Evolutionary conservation across 2,113 vertebrate genomes (phyloP).

Genomic region (Castor canadensis): DNA sequence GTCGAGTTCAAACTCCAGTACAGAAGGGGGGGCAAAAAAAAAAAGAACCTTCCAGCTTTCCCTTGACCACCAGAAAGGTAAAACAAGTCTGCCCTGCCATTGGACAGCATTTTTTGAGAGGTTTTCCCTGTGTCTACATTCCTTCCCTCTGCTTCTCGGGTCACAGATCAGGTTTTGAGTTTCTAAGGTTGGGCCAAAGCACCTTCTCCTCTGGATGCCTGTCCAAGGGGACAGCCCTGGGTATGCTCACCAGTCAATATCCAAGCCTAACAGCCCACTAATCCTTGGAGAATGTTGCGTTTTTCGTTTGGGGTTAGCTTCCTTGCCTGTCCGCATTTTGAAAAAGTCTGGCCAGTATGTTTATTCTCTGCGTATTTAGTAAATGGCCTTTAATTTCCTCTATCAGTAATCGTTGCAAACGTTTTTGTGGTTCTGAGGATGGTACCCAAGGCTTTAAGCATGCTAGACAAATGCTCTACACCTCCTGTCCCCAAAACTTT

Average conservation of each 20-base stretch:
- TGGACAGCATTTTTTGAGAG: background rate
- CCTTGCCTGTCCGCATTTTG: background rate
- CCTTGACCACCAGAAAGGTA: background rate
- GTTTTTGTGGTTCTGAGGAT: too few relatives aligned
- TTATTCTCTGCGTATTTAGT: background rate
- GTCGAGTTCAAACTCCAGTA: too few relatives aligned
- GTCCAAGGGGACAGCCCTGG: background rate
- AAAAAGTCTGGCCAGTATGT: background rate
- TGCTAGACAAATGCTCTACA: background rate
- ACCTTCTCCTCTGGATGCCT: background rate
- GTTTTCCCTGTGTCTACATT: background rate
- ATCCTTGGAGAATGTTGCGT: too few relatives aligned
- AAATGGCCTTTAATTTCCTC: background rate
- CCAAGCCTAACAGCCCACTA: background rate
- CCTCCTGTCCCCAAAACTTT: too few relatives aligned
- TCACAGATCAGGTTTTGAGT: background rate
- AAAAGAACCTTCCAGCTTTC: background rate
- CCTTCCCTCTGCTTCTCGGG: background rate
- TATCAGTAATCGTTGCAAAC: too few relatives aligned
- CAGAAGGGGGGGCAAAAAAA: too few relatives aligned
- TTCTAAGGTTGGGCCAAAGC: background rate
- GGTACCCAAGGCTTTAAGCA: too few relatives aligned
- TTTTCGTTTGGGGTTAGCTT: background rate
- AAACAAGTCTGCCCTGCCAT: background rate
- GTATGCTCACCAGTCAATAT: background rate